Evolutionary conservation across 2,888 invertebrate species (phyloP).

Genomic region (Ophioninae sp.): DNA sequence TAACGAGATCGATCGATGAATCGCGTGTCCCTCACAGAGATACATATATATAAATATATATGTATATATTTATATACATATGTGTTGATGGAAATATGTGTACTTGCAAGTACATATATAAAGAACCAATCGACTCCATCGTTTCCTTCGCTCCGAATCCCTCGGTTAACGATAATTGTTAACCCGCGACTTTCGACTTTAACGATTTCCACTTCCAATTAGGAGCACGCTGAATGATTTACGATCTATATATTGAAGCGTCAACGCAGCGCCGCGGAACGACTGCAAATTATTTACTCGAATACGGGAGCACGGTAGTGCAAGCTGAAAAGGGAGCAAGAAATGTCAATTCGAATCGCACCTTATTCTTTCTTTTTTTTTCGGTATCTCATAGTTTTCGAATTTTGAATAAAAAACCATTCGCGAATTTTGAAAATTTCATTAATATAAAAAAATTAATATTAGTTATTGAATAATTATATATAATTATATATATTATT

Average conservation of each 20-base stretch:
- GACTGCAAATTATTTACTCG: neutral
- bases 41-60: too few species aligned
- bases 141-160: slow-evolving; percentile 16
- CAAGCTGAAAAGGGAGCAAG: neutral
- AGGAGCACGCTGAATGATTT: neutral
- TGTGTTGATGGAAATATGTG: neutral
- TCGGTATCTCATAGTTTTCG: neutral
- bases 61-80: too few species aligned
- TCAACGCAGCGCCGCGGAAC: neutral
- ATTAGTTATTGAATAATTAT: too few species aligned
- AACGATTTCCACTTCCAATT: slow-evolving; percentile 11
- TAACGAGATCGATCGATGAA: slow-evolving; percentile 27
- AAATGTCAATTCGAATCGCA: neutral
- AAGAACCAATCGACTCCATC: slow-evolving; percentile 17
- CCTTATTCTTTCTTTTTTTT: neutral
- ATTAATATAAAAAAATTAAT: too few species aligned
- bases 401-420: too few species aligned
- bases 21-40: slow-evolving; percentile 19
- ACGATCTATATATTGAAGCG: slow-evolving; percentile 4
- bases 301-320: neutral
- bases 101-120: neutral
- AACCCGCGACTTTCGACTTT: slow-evolving; percentile 3
- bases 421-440: too few species aligned
- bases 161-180: slow-evolving; percentile 1
- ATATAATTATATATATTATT: too few species aligned